Conservation (phyloP, 1,140 invertebrate genomes). For the Drosophila trapezifrons region DNA sequence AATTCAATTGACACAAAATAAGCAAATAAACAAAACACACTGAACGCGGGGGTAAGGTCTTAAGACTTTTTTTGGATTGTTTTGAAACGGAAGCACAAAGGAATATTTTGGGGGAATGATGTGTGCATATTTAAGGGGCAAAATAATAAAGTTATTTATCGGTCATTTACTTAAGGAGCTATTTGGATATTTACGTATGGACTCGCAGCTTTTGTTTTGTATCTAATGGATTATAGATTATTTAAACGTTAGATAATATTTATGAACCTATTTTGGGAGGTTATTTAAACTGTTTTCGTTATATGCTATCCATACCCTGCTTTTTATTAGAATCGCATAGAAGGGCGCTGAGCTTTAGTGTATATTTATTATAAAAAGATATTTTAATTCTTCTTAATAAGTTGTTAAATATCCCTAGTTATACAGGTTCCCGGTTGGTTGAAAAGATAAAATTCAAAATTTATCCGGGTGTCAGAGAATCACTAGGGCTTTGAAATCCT, state of each 20-base stretch:
- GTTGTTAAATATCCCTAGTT: background rate
- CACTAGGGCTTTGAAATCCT: too few relatives aligned
- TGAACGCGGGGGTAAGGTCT: conserved; percentile 9
- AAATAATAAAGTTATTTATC: conserved; percentile 3
- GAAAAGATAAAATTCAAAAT: background rate
- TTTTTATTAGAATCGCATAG: background rate
- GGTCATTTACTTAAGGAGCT: conserved; percentile 1
- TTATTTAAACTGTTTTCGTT: too few relatives aligned
- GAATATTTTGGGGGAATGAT: background rate
- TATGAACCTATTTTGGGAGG: too few relatives aligned
- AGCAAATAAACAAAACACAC: conserved; percentile 18
- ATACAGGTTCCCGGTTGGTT: too few relatives aligned
- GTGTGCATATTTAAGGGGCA: conserved; percentile 11
- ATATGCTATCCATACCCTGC: background rate
- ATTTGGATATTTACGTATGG: background rate
- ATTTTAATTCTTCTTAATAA: background rate
- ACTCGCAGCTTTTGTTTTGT: too few relatives aligned
- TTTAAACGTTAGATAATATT: background rate
- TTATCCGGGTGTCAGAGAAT: too few relatives aligned
- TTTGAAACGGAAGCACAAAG: conserved; percentile 21
- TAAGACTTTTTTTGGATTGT: conserved; percentile 2
- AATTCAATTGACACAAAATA: conserved; percentile 39
- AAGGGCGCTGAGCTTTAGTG: background rate
- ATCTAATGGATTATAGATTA: too few relatives aligned
- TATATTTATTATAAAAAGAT: background rate